Base-by-base conservation (phyloP, 2,113 vertebrate species). In the Potamarius usumacintae region DNA sequence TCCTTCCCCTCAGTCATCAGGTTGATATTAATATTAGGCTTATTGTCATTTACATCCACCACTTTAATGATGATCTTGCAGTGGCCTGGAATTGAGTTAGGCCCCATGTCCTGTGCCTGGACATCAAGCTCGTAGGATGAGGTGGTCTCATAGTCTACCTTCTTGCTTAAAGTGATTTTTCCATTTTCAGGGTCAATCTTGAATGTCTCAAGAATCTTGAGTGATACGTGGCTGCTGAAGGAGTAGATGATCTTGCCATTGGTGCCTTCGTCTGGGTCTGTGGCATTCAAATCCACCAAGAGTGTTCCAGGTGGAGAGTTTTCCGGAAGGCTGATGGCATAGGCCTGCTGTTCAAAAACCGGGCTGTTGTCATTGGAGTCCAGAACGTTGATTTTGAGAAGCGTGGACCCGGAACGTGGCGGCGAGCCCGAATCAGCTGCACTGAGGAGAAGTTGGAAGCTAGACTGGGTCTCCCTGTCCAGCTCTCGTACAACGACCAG, bases 321-420 rank as follows among this genome's bases (percentile, higher is more conserved):
- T 90, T 99, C 98, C 22, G 93, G 82, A 60, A 99, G 93, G 30
- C 95, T 94, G 34, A 99, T 96, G 9, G 96, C 62, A 62, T 99
- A 99, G 0, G 97, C 96, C 86, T 96, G 96, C 52, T 96, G 95
- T 15, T 97, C 97, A 83, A 99, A 99, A 6, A 91, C 93, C 0
- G 98, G 98, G 88, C 98, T 99, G 94, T 99, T 99, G 93, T 99
- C 98, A 18, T 99, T 99, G 71, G 98, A 99, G 88, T 99, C 98
- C 0, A 97, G 97, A 86, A 99, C 96, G 92, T 96, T 97, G 65
- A 99, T 97, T 92, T 97, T 97, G 15, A 99, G 93, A 0, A 97
- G 86, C 55, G 98, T 97, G 0, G 98, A 98, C n/a, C 98, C 98
- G 25, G 96, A 97, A 34, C 94, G 96, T 71, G 96, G 97, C 1